A percentile compares a stretch with the other conserved stretches of the same genome.
Evolutionary conservation across 2,113 vertebrate genomes (phyloP).

Genomic region (Tichodroma muraria): DNA sequence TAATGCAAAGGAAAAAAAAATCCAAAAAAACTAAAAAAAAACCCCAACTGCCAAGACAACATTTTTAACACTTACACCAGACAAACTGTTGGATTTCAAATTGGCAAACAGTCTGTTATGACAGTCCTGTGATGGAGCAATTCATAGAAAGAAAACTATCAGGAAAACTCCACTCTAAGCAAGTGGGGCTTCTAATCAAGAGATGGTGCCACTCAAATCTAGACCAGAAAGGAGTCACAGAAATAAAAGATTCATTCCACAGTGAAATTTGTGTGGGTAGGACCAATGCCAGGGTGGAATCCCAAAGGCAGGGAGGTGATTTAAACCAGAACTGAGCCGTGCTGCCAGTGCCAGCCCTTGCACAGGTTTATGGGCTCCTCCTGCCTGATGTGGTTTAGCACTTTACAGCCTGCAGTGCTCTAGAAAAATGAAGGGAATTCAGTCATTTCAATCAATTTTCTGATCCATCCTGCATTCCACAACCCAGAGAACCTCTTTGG

Average conservation of each 20-base stretch:
- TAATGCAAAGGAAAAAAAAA: constrained; percentile 14
- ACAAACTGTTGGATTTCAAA: constrained; percentile 70
- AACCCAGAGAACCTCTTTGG: neutral
- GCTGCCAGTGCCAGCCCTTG: neutral
- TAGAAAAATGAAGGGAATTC: neutral
- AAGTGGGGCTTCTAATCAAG: constrained; percentile 35
- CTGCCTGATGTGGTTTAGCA: neutral
- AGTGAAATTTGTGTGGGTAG: neutral
- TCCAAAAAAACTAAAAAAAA: neutral
- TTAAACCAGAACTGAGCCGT: neutral
- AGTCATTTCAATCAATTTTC: neutral
- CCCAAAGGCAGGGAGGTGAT: neutral
- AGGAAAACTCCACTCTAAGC: constrained; percentile 41
- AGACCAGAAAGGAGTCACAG: neutral
- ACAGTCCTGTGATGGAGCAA: constrained; percentile 64
- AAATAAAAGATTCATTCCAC: neutral
- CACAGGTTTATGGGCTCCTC: neutral
- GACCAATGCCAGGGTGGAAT: neutral
- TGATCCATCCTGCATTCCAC: neutral
- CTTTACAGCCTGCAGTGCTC: neutral
- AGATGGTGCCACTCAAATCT: constrained; percentile 38
- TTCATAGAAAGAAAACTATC: constrained; percentile 66
- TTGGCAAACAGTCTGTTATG: constrained; percentile 71
- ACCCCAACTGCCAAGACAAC: constrained; percentile 53
- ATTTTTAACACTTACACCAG: constrained; percentile 71